Evolutionary conservation across 2,113 vertebrate species (phyloP), one percentile per base, ranked within the genome.

Genomic region (Chitala chitala): DNA sequence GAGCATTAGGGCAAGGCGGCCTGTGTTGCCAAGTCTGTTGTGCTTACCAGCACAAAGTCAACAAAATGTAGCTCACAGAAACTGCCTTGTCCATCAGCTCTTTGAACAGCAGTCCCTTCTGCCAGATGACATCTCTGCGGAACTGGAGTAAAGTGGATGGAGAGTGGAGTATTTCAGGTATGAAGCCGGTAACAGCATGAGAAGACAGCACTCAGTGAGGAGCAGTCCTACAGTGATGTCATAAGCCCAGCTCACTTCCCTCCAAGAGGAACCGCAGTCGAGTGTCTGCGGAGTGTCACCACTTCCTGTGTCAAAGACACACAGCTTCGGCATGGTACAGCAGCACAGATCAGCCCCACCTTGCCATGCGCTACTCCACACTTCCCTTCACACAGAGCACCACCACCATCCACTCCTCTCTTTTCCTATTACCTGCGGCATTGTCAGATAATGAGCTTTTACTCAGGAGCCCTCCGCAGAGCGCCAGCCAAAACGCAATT

Each of bases 401-500:
- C 17, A 13, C 38, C 46, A 20, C 75, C 26, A 70, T 54, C 74
- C 76, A 80, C 31, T 80, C 44, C 31, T 66, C n/a, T 72, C 76
- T 80, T 76, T 83, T 80, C 77, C 51, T 79, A 76, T 84, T 85
- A 79, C 82, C 81, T 85, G 84, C 86, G 83, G 84, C 76, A 78
- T 82, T 82, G 87, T 84, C 86, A 85, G 84, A 86, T 87, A 81
- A 83, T 78, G 80, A 69, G 63, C 40, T n/a, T 36, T 76, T 69
- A 24, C 69, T 54, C 54, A 29, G 13, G 44, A 59, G 46, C 77
- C 73, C 76, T 75, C 83, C 77, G 80, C 82, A 76, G 83, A 81
- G 80, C 83, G 79, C 81, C 6, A 82, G 82, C 86, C 81, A 85
- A 87, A 81, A 82, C 84, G 84, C 84, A 86, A 87, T 87, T 84